Percentiles rank a stretch among this genome's conserved stretches.
phyloP scores from a whole-genome alignment of 2,113 vertebrate genomes.

The Aepyceros melampus region DNA sequence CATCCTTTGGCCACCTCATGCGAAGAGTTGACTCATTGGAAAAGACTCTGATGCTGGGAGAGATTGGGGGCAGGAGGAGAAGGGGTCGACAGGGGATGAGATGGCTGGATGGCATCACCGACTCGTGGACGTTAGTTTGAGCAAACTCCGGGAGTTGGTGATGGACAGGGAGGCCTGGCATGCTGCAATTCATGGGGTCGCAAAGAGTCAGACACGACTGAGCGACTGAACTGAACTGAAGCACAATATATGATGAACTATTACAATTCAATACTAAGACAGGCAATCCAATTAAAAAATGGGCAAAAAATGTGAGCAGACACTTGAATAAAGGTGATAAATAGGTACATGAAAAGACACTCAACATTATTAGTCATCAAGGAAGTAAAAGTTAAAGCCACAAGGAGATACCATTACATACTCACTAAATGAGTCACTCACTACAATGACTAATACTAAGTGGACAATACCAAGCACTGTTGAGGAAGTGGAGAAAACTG shows the following conservation, averaged over 20 bases:
- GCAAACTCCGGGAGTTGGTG: too few species aligned
- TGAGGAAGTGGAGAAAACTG: not conserved
- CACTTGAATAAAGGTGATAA: not conserved
- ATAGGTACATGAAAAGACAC: not conserved
- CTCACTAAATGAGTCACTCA: not conserved
- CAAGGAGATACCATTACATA: not conserved
- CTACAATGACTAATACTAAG: not conserved
- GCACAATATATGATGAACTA: not conserved
- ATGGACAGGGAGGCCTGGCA: too few species aligned
- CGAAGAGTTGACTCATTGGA: too few species aligned
- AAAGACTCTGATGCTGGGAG: too few species aligned
- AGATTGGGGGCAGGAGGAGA: too few species aligned
- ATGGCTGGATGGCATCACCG: too few species aligned
- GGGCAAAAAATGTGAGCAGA: not conserved
- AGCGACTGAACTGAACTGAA: not conserved
- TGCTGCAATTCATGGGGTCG: too few species aligned
- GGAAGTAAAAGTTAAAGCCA: not conserved
- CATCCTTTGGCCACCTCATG: too few species aligned
- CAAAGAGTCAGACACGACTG: too few species aligned
- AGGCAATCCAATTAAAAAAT: not conserved
- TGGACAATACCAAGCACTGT: not conserved
- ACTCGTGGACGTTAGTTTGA: too few species aligned
- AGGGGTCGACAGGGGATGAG: too few species aligned
- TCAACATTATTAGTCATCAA: not conserved
- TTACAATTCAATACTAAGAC: not conserved